Evolutionary conservation across 2,113 vertebrate species (phyloP).

Genomic region (Mustelus asterias): DNA sequence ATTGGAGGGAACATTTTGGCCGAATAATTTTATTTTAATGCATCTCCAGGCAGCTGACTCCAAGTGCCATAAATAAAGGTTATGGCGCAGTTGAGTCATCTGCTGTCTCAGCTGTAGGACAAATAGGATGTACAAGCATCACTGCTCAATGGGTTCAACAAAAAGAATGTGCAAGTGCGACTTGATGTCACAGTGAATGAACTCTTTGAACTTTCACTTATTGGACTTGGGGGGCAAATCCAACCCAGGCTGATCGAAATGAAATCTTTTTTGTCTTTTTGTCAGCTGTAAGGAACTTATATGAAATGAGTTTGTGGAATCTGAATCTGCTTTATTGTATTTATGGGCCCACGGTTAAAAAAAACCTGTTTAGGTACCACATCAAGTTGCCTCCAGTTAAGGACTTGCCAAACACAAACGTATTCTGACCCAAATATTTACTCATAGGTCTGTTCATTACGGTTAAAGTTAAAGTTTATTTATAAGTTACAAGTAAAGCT

Average conservation of each 20-base stretch:
- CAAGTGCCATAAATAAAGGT: neutral
- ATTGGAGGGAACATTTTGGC: neutral
- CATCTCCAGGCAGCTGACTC: neutral
- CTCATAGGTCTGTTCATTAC: too few relatives aligned
- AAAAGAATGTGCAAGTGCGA: neutral
- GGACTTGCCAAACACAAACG: too few relatives aligned
- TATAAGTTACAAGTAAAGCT: too few relatives aligned
- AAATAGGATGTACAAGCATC: neutral
- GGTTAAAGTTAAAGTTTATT: too few relatives aligned
- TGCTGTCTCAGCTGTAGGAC: neutral
- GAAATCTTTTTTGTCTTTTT: neutral
- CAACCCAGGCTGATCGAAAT: neutral
- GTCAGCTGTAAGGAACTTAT: neutral
- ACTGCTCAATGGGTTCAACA: neutral
- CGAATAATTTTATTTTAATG: neutral
- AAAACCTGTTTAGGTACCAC: neutral
- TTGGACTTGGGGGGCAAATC: neutral
- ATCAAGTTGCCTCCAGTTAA: neutral
- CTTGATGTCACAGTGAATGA: neutral
- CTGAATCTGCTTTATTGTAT: neutral
- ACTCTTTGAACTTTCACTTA: neutral
- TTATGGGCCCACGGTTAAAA: neutral
- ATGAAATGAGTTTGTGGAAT: neutral
- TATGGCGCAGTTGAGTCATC: neutral
- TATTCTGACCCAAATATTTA: too few relatives aligned